Base-by-base conservation (phyloP, 2,888 invertebrate genomes). In the Drosophila yooni region DNA sequence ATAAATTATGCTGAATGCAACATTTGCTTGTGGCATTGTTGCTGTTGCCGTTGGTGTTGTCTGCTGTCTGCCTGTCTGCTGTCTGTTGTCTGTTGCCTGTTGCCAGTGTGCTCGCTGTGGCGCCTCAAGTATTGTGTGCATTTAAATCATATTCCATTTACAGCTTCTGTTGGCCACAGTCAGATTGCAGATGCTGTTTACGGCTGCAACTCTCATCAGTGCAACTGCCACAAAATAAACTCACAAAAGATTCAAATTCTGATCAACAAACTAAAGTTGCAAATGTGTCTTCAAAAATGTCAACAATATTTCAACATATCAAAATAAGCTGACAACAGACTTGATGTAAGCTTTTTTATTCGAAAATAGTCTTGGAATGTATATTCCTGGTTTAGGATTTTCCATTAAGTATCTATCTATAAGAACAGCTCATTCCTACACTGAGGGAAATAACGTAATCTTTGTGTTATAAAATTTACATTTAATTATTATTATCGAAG, bases 71-170 rank as follows among this genome's bases (percentile, higher is more conserved):
- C 7, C 7, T 33, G n/a, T 21, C n/a, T 53, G 25, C 13, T 27
- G 27, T 33, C n/a, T 15, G 46, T 3, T 31, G 43, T 25, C 48
- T 25, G 52, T 21, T 50, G 38, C 27, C 31, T 40, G 50, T 21
- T 51, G 52, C 25, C 51, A 59, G 29, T n/a, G 64, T 51, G 59
- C 67, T 70, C 64, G 75, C 76, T 64, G 76, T 83, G 81, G 83
- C 82, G 81, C 84, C 82, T 70, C 74, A 43, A 79, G 82, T 66
- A 79, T 79, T 79, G 84, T 77, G 84, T 81, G 84, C 70, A 76
- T 77, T 83, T 81, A 83, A 83, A 83, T 83, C 82, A 81, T 82
- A 72, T 75, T 70, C 81, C 82, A 57, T 73, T 72, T 78, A 67
- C 77, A 77, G 82, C 84, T 82, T 79, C 81, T 83, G 81, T 81